Percentiles rank a stretch among this genome's conserved stretches.
Evolutionary conservation across 2,797 vertebrate species (phyloP).

Genomic region (Pseudopleuronectes americanus): DNA sequence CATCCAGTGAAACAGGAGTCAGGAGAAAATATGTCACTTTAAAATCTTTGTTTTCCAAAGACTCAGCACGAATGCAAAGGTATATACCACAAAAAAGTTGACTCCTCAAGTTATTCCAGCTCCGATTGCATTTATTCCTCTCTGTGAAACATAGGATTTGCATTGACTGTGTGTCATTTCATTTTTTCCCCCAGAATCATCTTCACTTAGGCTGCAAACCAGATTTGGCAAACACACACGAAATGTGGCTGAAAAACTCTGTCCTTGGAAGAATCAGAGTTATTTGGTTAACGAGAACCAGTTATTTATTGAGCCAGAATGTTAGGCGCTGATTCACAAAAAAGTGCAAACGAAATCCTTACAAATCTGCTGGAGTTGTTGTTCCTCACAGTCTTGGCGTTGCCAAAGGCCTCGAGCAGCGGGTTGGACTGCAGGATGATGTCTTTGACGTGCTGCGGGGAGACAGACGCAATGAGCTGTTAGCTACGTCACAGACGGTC

Average conservation of each 20-base stretch:
- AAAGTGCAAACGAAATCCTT: conserved; percentile 71
- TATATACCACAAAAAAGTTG: conserved; percentile 24
- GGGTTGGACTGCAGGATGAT: conserved; percentile 99
- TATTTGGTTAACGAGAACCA: conserved; percentile 26
- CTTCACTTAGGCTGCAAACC: conserved; percentile 2
- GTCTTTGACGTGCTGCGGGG: conserved; percentile 95
- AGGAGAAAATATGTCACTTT: conserved; percentile 28
- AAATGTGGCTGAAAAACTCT: background rate
- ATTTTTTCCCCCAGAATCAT: background rate
- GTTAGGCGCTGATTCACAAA: conserved; percentile 21
- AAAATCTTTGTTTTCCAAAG: conserved; percentile 51
- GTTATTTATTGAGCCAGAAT: conserved; percentile 13
- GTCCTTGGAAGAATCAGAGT: background rate
- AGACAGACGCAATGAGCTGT: conserved; percentile 53
- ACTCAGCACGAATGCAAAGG: conserved; percentile 19
- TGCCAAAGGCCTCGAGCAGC: conserved; percentile 96
- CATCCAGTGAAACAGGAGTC: conserved; percentile 38
- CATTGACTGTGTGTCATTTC: background rate
- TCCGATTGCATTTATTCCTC: background rate
- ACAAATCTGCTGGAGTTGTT: conserved; percentile 99
- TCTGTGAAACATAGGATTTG: background rate
- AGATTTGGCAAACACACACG: background rate
- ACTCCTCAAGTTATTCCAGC: conserved; percentile 7
- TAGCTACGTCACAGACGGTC: conserved; percentile 43
- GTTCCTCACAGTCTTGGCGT: conserved; percentile 97